Conservation (phyloP, 2,113 vertebrate genomes). For the pig (Sus scrofa) region DNA sequence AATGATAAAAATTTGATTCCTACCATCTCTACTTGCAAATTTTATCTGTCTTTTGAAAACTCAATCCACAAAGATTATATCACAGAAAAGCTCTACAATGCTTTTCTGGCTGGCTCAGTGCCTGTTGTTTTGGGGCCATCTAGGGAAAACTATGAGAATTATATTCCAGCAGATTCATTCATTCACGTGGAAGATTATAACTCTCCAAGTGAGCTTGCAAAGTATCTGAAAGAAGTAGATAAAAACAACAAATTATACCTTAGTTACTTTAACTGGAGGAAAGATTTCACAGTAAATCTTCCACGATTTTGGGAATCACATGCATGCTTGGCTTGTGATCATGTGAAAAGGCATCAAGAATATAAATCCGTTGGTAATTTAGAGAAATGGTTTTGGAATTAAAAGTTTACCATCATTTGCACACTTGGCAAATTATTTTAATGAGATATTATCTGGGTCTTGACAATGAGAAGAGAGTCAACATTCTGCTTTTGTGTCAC, state of each 20-base stretch:
- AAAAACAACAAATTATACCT: conserved; percentile 97
- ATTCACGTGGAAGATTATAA: conserved; percentile 97
- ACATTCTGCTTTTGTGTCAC: conserved; percentile 53
- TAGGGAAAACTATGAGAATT: conserved; percentile 98
- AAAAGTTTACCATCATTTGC: conserved; percentile 75
- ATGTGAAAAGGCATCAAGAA: conserved; percentile 95
- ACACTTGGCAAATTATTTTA: conserved; percentile 81
- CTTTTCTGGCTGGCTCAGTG: conserved; percentile 95
- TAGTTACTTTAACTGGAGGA: conserved; percentile 97
- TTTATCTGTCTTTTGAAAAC: conserved; percentile 98
- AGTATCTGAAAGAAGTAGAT: conserved; percentile 96
- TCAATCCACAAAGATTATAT: conserved; percentile 99
- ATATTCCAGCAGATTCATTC: conserved; percentile 96
- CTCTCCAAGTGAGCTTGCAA: conserved; percentile 96
- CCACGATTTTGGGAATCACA: conserved; percentile 97
- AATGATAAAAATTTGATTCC: conserved; percentile 96
- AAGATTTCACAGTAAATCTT: conserved; percentile 96
- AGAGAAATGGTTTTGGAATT: conserved; percentile 98
- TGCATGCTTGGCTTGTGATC: conserved; percentile 97
- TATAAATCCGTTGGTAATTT: conserved; percentile 96
- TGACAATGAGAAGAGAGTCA: conserved; percentile 69
- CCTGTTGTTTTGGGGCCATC: conserved; percentile 96
- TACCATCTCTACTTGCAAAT: conserved; percentile 97
- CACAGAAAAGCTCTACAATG: conserved; percentile 98
- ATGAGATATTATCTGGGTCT: conserved; percentile 75